Evolutionary conservation across 1,140 invertebrate genomes (phyloP).

Genomic region (Aradophagus sp.): DNA sequence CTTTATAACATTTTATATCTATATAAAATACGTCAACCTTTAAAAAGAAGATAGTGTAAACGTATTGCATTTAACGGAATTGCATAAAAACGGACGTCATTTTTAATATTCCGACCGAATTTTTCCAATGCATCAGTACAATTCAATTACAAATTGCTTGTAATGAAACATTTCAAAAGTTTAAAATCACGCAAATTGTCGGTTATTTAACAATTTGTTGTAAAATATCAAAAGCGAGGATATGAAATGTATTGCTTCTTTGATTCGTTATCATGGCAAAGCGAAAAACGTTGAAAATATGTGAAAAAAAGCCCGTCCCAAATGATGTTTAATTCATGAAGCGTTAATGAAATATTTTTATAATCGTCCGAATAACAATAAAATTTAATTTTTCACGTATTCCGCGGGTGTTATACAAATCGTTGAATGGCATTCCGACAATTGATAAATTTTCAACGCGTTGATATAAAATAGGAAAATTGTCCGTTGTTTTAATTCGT

Average conservation of each 20-base stretch:
- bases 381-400: slow-evolving; percentile 51
- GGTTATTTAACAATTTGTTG: slow-evolving; percentile 47
- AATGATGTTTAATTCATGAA: slow-evolving; percentile 57
- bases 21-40: too few relatives aligned
- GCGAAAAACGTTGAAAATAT: slow-evolving; percentile 23
- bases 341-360: slow-evolving; percentile 55
- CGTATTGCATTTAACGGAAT: too few relatives aligned
- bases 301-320: slow-evolving; percentile 11
- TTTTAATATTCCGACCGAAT: too few relatives aligned
- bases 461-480: slow-evolving; percentile 47
- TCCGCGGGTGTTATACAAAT: slow-evolving; percentile 48
- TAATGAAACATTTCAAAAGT: slow-evolving; percentile 45
- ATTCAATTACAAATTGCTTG: slow-evolving; percentile 19
- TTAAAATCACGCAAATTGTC: slow-evolving; percentile 37
- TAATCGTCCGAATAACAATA: slow-evolving; percentile 51
- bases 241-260: slow-evolving; percentile 28
- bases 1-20: too few relatives aligned
- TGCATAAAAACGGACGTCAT: too few relatives aligned
- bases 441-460: slow-evolving; percentile 47
- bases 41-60: too few relatives aligned
- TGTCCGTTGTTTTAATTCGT: slow-evolving; percentile 50
- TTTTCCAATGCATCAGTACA: slow-evolving; percentile 13
- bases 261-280: slow-evolving; percentile 16
- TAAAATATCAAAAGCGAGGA: slow-evolving; percentile 47
- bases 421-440: slow-evolving; percentile 51